These are phyloP conservation scores for Leptopilina clavipes DNA, from an alignment of 1,140 invertebrate species.

Conservation along the genomic window DNA sequence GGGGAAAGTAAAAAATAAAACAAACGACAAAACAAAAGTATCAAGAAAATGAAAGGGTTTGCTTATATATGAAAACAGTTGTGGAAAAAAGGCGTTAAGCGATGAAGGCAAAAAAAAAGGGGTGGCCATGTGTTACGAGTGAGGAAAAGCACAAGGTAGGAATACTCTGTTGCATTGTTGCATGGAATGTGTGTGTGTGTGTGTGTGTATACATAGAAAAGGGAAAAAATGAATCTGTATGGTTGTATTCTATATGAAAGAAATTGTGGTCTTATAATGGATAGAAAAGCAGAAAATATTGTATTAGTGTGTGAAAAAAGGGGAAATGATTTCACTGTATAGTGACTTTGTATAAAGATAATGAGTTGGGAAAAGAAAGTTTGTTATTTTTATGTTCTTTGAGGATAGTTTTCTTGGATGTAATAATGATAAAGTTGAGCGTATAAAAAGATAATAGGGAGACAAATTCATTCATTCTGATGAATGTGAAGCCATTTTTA, in stretches of 20 bases:
- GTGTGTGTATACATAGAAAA: background rate
- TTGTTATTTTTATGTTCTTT: slow-evolving; percentile 11
- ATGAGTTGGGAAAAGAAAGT: slow-evolving; percentile 6
- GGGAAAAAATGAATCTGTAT: background rate
- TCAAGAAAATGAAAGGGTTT: background rate
- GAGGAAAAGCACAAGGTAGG: slow-evolving; percentile 16
- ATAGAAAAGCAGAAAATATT: background rate
- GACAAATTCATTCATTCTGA: slow-evolving; percentile 2
- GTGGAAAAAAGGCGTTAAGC: background rate
- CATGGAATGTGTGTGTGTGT: background rate
- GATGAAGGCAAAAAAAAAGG: slow-evolving; percentile 3
- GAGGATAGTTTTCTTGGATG: background rate
- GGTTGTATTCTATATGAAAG: background rate
- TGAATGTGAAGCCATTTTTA: background rate
- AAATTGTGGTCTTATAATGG: background rate
- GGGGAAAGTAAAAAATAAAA: background rate
- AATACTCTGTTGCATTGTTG: slow-evolving; percentile 16
- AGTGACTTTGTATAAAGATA: background rate
- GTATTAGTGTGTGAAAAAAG: background rate
- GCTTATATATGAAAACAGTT: background rate
- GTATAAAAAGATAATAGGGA: background rate
- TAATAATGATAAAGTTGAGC: background rate
- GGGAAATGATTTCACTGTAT: background rate
- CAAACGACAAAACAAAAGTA: background rate
- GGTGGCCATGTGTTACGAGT: slow-evolving; percentile 1